These are phyloP conservation scores for Lasaia peninsularis DNA, from an alignment of 1,140 invertebrate species.

Conservation along the genomic window DNA sequence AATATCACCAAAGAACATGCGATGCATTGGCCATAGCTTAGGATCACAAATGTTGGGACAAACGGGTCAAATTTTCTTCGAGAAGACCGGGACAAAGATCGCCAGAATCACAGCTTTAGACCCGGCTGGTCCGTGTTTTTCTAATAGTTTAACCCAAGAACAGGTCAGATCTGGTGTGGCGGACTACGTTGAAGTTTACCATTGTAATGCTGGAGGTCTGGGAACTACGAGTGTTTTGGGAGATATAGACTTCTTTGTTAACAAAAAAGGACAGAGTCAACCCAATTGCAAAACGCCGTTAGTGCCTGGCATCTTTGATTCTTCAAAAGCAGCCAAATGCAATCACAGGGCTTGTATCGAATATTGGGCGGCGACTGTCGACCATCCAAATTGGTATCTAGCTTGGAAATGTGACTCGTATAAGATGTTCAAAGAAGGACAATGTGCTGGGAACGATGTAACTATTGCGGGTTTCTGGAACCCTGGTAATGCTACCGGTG, in stretches of 20 bases:
- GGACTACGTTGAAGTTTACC: slow-evolving; percentile 85
- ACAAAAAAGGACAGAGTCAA: slow-evolving; percentile 81
- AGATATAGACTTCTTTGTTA: slow-evolving; percentile 89
- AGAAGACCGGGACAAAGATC: slow-evolving; percentile 54
- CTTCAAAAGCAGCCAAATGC: slow-evolving; percentile 74
- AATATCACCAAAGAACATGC: slow-evolving; percentile 53
- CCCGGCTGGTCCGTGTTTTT: slow-evolving; percentile 83
- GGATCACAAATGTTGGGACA: slow-evolving; percentile 77
- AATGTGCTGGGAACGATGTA: slow-evolving; percentile 46
- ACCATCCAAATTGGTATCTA: slow-evolving; percentile 49
- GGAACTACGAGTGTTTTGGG: slow-evolving; percentile 80
- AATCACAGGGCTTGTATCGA: slow-evolving; percentile 81
- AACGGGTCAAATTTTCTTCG: slow-evolving; percentile 67
- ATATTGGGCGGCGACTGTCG: slow-evolving; percentile 81
- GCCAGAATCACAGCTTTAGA: slow-evolving; percentile 83
- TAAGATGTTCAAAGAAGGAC: slow-evolving; percentile 47
- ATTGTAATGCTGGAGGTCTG: slow-evolving; percentile 85
- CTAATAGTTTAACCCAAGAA: slow-evolving; percentile 71
- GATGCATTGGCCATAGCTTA: slow-evolving; percentile 72
- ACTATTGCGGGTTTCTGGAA: slow-evolving; percentile 68
- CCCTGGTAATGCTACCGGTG: slow-evolving; percentile 58
- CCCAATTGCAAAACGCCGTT: slow-evolving; percentile 76
- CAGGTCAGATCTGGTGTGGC: slow-evolving; percentile 79
- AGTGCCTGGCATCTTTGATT: slow-evolving; percentile 60
- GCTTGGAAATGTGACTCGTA: slow-evolving; percentile 60